A percentile compares a stretch with the other conserved stretches of the same genome.
Conservation (phyloP, 2,888 invertebrate species). For the Caenorhabditis zanzibari region DNA sequence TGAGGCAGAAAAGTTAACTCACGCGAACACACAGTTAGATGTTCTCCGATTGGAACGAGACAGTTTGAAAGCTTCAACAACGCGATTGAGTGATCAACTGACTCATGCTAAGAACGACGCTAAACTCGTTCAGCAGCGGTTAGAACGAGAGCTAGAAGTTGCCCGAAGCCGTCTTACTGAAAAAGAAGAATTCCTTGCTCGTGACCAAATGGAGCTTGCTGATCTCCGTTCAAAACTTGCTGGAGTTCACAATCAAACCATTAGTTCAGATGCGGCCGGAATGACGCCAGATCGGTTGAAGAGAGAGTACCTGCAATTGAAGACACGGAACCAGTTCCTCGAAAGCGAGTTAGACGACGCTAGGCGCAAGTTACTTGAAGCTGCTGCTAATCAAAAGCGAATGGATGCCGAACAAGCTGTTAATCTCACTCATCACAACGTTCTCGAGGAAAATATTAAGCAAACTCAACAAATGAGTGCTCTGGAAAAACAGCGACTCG, state of each 20-base stretch:
- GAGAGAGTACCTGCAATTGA: constrained; percentile 71
- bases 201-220: constrained; percentile 52
- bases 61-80: constrained; percentile 57
- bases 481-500: constrained; percentile 65
- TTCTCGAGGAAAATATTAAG: constrained; percentile 70
- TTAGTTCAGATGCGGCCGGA: constrained; percentile 43
- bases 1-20: constrained; percentile 56
- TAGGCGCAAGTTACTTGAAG: constrained; percentile 63
- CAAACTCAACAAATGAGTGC: constrained; percentile 63
- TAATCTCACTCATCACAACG: constrained; percentile 56
- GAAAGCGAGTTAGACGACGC: constrained; percentile 71
- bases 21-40: constrained; percentile 62
- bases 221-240: constrained; percentile 62
- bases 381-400: constrained; percentile 62
- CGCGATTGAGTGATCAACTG: constrained; percentile 60
- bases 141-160: constrained; percentile 62
- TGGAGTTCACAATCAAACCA: constrained; percentile 52
- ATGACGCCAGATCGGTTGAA: constrained; percentile 73
- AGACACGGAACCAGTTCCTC: constrained; percentile 70
- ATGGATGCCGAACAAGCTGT: constrained; percentile 59
- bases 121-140: constrained; percentile 44
- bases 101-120: constrained; percentile 66
- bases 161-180: constrained; percentile 54
- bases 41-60: constrained; percentile 64
- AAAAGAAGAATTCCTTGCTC: constrained; percentile 60